Evolutionary conservation across 2,888 invertebrate species (phyloP), one percentile per base, ranked within the genome.

Genomic region (Drosophila incognita): DNA sequence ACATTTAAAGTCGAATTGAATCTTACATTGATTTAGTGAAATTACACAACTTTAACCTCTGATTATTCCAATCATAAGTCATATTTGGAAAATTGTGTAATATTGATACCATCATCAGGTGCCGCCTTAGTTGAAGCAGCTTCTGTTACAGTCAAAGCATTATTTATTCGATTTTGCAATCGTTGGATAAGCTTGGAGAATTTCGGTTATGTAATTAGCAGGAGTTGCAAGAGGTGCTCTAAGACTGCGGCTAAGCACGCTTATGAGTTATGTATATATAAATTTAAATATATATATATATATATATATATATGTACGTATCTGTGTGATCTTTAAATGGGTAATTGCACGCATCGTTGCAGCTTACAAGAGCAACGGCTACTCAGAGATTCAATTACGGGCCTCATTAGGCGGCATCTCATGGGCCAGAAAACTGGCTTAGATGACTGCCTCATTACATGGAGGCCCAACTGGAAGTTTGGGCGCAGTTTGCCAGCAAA

Each of bases 321-420:
- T 52, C 24, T 1, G 1, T 24, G 42, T 40, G n/a, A 61, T 49
- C 52, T 57, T 54, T 21, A 40, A 21, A 18, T 18, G 42, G 21
- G 58, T 18, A 33, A 15, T 35, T 53, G 38, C 71, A 77, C 65
- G 78, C 78, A 67, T 29, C 27, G 59, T 64, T 52, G 27, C 54
- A 29, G 46, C 35, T 53, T 64, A n/a, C 40, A 18, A 38, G 40
- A 67, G 60, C 59, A 72, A 31, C 52, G 38, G 53, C 61, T 58
- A 40, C 53, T 48, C 49, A 21, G 29, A 59, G 54, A 81, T 60
- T 53, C 65, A 62, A 85, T 88, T 73, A 85, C 68, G 76, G 61
- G 90, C 72, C 81, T 65, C 90, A 90, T 90, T 85, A 82, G 63
- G 59, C 81, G 33, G 57, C 68, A 52, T 33, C 61, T 65, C 42